A percentile compares a stretch with the other conserved stretches of the same genome.
Conservation (phyloP, 2,888 invertebrate genomes). For the Cephus pulcher region DNA sequence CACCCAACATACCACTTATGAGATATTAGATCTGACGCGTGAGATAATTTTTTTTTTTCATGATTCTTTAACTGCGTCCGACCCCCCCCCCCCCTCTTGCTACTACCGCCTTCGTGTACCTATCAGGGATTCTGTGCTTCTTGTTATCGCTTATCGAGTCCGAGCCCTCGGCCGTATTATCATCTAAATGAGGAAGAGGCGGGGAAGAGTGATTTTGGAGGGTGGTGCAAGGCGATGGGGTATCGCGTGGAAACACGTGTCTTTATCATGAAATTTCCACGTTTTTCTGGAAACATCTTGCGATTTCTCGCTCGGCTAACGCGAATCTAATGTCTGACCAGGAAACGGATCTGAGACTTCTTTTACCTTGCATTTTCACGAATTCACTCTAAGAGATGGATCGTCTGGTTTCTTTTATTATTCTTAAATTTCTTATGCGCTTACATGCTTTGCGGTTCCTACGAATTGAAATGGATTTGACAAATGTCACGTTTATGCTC, state of each 20-base stretch:
- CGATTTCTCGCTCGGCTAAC: constrained; percentile 27
- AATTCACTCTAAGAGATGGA: not conserved
- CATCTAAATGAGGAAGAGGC: constrained; percentile 17
- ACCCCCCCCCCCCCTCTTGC: no score
- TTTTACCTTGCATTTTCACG: not conserved
- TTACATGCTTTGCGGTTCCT: not conserved
- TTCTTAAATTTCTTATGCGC: not conserved
- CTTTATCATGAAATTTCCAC: constrained; percentile 10
- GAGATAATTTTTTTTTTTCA: not conserved
- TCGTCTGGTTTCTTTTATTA: not conserved
- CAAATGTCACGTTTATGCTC: not conserved
- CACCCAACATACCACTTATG: not conserved
- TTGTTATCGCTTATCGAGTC: not conserved
- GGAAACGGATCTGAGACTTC: not conserved
- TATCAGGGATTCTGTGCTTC: not conserved
- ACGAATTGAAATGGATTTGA: not conserved
- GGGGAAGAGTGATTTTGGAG: not conserved
- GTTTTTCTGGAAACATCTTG: not conserved
- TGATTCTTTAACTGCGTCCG: not conserved
- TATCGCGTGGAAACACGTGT: not conserved
- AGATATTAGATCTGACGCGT: not conserved
- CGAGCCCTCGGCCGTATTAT: constrained; percentile 7
- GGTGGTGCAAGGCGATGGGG: not conserved
- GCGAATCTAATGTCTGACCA: constrained; percentile 37
- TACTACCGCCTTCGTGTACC: not conserved